phyloP scores from a whole-genome alignment of 1,140 invertebrate genomes.

The Cyphomyrmex costatus region DNA sequence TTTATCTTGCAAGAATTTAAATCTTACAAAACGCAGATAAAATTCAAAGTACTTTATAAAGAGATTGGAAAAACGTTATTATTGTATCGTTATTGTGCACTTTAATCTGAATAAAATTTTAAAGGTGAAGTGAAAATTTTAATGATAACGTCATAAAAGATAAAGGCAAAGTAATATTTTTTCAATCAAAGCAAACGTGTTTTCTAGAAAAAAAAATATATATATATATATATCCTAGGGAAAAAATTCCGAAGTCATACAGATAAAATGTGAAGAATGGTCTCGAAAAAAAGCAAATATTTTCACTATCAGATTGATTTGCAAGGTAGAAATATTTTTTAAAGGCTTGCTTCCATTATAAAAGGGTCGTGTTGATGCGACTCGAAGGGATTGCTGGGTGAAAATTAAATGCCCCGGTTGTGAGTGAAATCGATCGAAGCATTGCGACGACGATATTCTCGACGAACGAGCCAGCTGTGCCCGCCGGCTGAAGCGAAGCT shows the following conservation, averaged over 20 bases:
- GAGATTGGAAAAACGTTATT: not conserved
- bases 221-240: not conserved
- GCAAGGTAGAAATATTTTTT: not conserved
- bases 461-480: slow-evolving; percentile 74
- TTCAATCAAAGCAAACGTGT: not conserved
- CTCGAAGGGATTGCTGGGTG: not conserved
- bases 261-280: not conserved
- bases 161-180: slow-evolving; percentile 7
- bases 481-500: slow-evolving; percentile 63
- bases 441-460: slow-evolving; percentile 51
- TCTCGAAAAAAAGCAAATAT: not conserved
- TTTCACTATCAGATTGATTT: not conserved
- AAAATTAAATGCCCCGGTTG: slow-evolving; percentile 65
- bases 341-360: not conserved
- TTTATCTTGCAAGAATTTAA: not conserved
- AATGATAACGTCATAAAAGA: not conserved
- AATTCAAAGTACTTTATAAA: not conserved
- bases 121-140: not conserved
- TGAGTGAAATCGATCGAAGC: slow-evolving; percentile 25
- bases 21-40: not conserved
- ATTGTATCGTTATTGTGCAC: not conserved
- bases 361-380: not conserved
- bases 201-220: not conserved
- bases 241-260: not conserved
- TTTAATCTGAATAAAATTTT: not conserved